Conservation (phyloP, 2,888 invertebrate genomes). For the Chrysolina americana region DNA sequence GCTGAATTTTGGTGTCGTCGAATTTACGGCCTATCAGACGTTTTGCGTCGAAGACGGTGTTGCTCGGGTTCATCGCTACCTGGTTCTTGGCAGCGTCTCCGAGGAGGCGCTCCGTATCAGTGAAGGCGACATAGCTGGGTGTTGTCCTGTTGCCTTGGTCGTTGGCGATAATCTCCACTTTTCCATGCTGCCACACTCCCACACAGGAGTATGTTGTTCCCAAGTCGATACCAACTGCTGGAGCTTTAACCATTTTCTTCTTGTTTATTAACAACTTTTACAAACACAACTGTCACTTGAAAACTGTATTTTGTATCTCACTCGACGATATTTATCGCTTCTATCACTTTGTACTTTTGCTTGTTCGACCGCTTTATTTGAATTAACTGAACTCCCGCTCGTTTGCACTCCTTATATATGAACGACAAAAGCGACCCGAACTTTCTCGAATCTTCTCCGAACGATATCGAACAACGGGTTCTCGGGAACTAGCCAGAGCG, state of each 20-base stretch:
- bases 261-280: slow-evolving; percentile 5
- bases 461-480: not conserved
- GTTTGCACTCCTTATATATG: slow-evolving; percentile 34
- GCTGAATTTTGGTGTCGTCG: slow-evolving; percentile 82
- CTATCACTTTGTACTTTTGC: slow-evolving; percentile 48
- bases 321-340: slow-evolving; percentile 55
- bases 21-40: slow-evolving; percentile 63
- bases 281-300: not conserved
- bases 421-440: slow-evolving; percentile 32
- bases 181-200: slow-evolving; percentile 84
- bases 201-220: slow-evolving; percentile 92
- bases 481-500: not conserved
- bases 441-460: slow-evolving; percentile 31
- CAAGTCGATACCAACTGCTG: slow-evolving; percentile 85
- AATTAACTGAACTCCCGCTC: slow-evolving; percentile 24
- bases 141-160: no score
- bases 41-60: no score
- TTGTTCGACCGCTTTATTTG: slow-evolving; percentile 20
- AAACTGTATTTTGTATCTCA: not conserved
- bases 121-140: no score
- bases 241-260: slow-evolving; percentile 65
- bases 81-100: no score
- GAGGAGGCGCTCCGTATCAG: no score
- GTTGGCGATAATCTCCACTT: slow-evolving; percentile 73
- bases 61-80: no score